A percentile compares a stretch with the other conserved stretches of the same genome.
phyloP scores from a whole-genome alignment of 2,888 invertebrate genomes.

The Lasiommata megera region DNA sequence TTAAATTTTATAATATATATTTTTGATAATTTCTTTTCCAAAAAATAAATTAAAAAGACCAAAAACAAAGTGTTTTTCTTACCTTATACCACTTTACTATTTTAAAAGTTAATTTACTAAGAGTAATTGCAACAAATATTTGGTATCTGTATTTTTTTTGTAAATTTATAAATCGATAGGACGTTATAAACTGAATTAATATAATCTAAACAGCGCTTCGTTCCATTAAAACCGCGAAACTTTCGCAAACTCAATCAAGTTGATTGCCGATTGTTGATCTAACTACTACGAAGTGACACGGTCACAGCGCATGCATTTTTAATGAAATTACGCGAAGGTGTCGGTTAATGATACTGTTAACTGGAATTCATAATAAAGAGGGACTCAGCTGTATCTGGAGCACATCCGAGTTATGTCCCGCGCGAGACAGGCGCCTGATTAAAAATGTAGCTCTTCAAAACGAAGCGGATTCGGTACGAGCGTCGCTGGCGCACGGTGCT shows the following conservation, averaged over 20 bases:
- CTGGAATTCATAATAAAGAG: constrained; percentile 76
- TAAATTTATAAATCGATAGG: too few species aligned
- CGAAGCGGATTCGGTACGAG: constrained; percentile 67
- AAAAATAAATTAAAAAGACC: too few species aligned
- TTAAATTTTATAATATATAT: too few species aligned
- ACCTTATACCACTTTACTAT: too few species aligned
- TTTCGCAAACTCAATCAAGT: background rate
- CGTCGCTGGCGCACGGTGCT: constrained; percentile 71
- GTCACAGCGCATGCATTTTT: constrained; percentile 57
- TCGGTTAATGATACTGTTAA: constrained; percentile 79
- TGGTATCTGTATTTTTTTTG: too few species aligned
- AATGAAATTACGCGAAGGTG: constrained; percentile 70
- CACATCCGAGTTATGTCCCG: constrained; percentile 77
- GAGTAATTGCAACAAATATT: too few species aligned
- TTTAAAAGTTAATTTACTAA: too few species aligned
- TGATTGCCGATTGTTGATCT: constrained; percentile 35
- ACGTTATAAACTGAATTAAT: background rate
- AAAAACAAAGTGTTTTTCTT: too few species aligned
- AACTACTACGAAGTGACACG: constrained; percentile 22
- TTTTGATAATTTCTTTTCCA: too few species aligned
- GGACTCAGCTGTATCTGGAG: constrained; percentile 72
- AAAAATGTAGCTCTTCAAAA: constrained; percentile 78
- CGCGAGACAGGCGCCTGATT: constrained; percentile 75
- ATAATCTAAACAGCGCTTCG: background rate
- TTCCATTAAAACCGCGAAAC: background rate